Evolutionary conservation across 1,140 invertebrate species (phyloP).

Genomic region (Atta cephalotes): DNA sequence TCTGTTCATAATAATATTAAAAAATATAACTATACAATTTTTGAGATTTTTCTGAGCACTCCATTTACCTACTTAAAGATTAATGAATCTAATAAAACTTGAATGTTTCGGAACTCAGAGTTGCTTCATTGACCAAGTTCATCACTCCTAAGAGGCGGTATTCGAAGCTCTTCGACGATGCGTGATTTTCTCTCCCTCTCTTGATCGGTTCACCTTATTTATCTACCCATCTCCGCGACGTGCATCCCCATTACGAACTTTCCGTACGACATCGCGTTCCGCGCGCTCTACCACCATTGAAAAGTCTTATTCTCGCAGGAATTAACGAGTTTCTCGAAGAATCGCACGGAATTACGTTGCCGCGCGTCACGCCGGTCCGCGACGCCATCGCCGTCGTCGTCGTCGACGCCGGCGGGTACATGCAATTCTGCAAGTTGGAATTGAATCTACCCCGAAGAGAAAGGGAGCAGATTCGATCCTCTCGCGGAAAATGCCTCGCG

Average conservation of each 20-base stretch:
- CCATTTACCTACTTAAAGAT: no score
- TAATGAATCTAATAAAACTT: constrained; percentile 24
- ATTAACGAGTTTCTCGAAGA: constrained; percentile 74
- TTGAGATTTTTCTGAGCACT: no score
- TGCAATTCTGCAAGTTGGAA: constrained; percentile 67
- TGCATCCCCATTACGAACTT: constrained; percentile 54
- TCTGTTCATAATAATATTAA: no score
- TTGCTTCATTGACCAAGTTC: constrained; percentile 5
- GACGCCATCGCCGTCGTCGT: neutral
- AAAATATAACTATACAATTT: no score
- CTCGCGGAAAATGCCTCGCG: constrained; percentile 54
- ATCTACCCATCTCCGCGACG: constrained; percentile 31
- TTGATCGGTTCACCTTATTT: constrained; percentile 49
- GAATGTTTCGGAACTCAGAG: constrained; percentile 10
- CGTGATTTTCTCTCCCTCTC: constrained; percentile 46
- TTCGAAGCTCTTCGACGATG: constrained; percentile 14
- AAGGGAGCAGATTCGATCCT: constrained; percentile 58
- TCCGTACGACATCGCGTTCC: constrained; percentile 47
- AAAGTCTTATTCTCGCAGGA: constrained; percentile 61
- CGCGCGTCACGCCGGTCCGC: constrained; percentile 31
- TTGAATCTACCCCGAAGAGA: constrained; percentile 65
- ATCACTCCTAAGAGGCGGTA: constrained; percentile 2
- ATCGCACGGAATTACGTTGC: constrained; percentile 69
- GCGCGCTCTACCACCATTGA: constrained; percentile 15
- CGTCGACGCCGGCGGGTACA: constrained; percentile 20